Conservation (phyloP, 1,140 invertebrate genomes). For the Pogonognathellus flavescens region DNA sequence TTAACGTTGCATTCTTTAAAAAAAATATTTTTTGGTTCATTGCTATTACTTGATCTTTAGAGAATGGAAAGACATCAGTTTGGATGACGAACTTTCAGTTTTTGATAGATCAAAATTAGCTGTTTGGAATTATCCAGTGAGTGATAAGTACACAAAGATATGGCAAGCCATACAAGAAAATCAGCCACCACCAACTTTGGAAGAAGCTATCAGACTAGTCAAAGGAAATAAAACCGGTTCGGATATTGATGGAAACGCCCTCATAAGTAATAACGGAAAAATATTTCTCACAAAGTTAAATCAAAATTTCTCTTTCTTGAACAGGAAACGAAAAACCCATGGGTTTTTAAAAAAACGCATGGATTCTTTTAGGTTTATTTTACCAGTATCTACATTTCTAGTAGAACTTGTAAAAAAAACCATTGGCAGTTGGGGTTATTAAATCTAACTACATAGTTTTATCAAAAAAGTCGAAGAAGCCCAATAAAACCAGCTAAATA, state of each 20-base stretch:
- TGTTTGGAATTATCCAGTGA: constrained; percentile 98
- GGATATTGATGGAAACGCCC: constrained; percentile 88
- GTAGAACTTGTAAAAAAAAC: neutral
- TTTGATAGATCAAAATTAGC: constrained; percentile 93
- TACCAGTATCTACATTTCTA: no score
- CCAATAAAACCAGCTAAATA: no score
- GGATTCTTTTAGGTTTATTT: no score
- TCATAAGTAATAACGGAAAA: constrained; percentile 76
- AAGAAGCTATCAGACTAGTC: constrained; percentile 85
- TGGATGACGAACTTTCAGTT: constrained; percentile 91
- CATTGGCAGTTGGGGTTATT: neutral
- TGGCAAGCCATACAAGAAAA: constrained; percentile 97
- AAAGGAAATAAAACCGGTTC: constrained; percentile 76
- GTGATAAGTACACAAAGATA: constrained; percentile 98
- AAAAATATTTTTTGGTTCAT: constrained; percentile 54
- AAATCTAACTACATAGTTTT: neutral
- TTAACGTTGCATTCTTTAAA: neutral
- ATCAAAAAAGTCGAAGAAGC: no score
- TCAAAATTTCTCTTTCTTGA: neutral
- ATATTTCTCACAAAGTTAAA: neutral
- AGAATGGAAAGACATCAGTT: constrained; percentile 97
- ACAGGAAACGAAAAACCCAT: no score
- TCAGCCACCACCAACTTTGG: constrained; percentile 80
- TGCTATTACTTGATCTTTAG: no score
- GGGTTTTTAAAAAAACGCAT: no score